These are phyloP conservation scores for Oceanodroma tethys DNA, from an alignment of 2,113 vertebrate genomes.

Conservation along the genomic window DNA sequence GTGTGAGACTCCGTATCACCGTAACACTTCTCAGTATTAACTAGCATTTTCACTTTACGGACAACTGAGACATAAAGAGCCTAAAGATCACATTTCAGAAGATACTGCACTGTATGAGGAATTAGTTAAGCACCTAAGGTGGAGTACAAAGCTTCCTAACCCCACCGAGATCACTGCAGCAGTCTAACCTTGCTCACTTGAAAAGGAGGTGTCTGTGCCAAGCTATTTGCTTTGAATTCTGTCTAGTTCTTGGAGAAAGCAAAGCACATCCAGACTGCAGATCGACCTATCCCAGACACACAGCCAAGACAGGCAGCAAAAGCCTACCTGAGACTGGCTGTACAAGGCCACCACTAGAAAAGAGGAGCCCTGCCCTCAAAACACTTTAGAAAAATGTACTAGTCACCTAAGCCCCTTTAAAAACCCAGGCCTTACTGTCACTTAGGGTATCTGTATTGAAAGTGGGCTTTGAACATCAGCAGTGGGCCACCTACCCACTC, in stretches of 20 bases:
- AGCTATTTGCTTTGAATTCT: not conserved
- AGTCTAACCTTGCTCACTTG: not conserved
- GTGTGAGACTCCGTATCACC: not conserved
- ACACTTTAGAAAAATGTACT: not conserved
- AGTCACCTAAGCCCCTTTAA: not conserved
- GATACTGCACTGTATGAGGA: not conserved
- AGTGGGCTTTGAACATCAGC: not conserved
- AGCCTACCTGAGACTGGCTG: not conserved
- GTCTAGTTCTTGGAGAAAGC: not conserved
- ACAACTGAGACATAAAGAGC: not conserved
- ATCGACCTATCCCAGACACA: accelerated
- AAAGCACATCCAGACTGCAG: not conserved
- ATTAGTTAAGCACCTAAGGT: not conserved
- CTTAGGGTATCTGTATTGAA: too few relatives aligned
- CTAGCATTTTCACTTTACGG: not conserved
- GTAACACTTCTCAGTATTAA: not conserved
- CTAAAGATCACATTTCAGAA: not conserved
- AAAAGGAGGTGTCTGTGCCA: not conserved
- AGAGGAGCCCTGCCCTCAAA: not conserved
- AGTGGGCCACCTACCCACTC: not conserved
- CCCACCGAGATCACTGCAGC: not conserved
- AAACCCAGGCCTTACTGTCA: not conserved
- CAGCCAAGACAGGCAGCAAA: not conserved
- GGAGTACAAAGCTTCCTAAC: not conserved
- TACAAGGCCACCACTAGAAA: not conserved